Percentiles rank a stretch among this genome's conserved stretches.
Conservation (phyloP, 2,888 invertebrate species). For the Slavum lentiscoides region DNA sequence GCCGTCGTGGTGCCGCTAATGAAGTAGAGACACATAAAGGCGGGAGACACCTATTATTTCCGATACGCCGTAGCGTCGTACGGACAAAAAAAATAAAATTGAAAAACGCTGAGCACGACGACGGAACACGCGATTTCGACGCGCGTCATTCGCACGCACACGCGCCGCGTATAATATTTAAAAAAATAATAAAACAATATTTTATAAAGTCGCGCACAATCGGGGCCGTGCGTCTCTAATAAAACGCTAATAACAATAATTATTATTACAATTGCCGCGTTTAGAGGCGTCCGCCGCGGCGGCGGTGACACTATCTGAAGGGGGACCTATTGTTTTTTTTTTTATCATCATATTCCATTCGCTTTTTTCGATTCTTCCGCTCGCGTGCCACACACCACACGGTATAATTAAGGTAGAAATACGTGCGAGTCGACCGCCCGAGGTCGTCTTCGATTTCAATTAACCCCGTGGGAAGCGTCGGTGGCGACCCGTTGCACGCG, state of each 20-base stretch:
- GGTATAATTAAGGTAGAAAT: conserved; percentile 1
- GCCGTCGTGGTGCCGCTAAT: no score
- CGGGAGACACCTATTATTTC: no score
- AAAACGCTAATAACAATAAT: neutral
- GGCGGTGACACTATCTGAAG: conserved; percentile 9
- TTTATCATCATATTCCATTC: neutral
- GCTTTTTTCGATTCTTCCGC: conserved; percentile 13
- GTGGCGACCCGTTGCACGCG: neutral
- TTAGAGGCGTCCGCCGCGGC: neutral
- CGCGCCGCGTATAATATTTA: no score
- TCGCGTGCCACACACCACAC: conserved; percentile 12
- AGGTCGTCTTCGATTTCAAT: conserved; percentile 50
- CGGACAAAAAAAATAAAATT: no score
- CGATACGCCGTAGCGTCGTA: no score
- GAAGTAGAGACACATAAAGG: no score
- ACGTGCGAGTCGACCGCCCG: neutral
- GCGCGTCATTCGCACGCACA: no score
- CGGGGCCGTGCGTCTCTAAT: no score
- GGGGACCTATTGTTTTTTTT: conserved; percentile 32
- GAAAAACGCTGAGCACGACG: no score
- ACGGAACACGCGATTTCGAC: no score
- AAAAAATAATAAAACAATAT: no score
- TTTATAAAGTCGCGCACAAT: no score
- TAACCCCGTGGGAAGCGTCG: conserved; percentile 47
- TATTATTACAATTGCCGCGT: conserved; percentile 32